Conservation (phyloP, 1,140 invertebrate genomes). For the Ceratoteleas bidentatus region DNA sequence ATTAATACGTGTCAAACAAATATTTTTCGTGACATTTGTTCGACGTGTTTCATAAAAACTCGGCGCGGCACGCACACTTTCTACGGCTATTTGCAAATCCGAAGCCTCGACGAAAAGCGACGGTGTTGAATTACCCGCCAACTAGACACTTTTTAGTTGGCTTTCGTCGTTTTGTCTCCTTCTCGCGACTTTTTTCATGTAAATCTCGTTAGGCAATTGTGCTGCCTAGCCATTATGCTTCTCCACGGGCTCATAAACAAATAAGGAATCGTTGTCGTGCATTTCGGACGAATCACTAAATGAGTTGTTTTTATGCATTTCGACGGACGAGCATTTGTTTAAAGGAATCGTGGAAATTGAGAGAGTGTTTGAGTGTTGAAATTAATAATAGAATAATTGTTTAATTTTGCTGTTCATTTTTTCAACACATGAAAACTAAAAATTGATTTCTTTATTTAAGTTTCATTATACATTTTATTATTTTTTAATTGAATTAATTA, state of each 20-base stretch:
- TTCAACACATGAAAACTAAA: too few relatives aligned
- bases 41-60: constrained; percentile 21
- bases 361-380: too few relatives aligned
- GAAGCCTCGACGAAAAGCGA: constrained; percentile 15
- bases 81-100: constrained; percentile 21
- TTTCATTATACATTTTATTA: too few relatives aligned
- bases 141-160: constrained; percentile 20
- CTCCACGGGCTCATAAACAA: background rate
- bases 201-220: constrained; percentile 7
- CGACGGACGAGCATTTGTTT: too few relatives aligned
- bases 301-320: background rate
- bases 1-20: constrained; percentile 46
- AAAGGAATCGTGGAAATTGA: too few relatives aligned
- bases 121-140: constrained; percentile 9
- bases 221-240: background rate
- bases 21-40: constrained; percentile 48
- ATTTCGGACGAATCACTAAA: background rate
- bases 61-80: constrained; percentile 22
- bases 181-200: constrained; percentile 2
- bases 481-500: too few relatives aligned
- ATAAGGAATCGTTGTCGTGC: background rate
- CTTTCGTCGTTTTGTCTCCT: background rate
- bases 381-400: too few relatives aligned
- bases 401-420: too few relatives aligned
- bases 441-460: too few relatives aligned